Evolutionary conservation across 2,113 vertebrate species (phyloP), one percentile per base, ranked within the genome.

Genomic region (Phylloscopus trochilus): DNA sequence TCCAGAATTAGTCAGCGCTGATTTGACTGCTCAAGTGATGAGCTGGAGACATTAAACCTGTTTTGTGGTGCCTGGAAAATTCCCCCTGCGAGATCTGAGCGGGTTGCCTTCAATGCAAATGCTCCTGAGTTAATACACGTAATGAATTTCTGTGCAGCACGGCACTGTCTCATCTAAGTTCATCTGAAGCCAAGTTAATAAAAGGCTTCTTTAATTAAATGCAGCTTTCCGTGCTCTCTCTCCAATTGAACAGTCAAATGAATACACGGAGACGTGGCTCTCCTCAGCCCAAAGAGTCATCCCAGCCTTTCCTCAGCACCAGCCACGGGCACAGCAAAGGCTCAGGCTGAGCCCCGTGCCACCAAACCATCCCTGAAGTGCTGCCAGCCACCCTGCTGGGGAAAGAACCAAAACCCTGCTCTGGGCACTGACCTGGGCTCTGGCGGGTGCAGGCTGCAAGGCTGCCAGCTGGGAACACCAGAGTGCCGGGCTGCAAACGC

Each of bases 131-230:
- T 88, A 62, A 80, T 21, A 28, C 41, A 46, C 1, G 14, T 26
- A 31, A 90, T 49, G 70, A 68, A 83, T 86, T 73, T 66, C 62
- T 13, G 19, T 31, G 19, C 43, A 79, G 67, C 46, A 15, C 1
- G 0, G 47, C 47, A 20, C 66, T 28, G 67, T 35, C 92, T 85
- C 55, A 13, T 76, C 87, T 41, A 21, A 18, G 59, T 69, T 88
- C 70, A 62, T 53, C 78, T 66, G 85, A 73, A 94, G 85, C 59
- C 83, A 59, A 82, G 69, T 73, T 96, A 87, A 95, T 88, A 74
- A 95, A 86, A 90, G 68, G 55, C 33, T 69, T 78, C 27, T 87
- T 82, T 88, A 96, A 94, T 90, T 94, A 94, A 94, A 90, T n/a
- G 43, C 60, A 87, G 56, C 60, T 91, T 81, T 67, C 44, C 59